phyloP scores from a whole-genome alignment of 2,113 vertebrate species.

The Junco hyemalis region DNA sequence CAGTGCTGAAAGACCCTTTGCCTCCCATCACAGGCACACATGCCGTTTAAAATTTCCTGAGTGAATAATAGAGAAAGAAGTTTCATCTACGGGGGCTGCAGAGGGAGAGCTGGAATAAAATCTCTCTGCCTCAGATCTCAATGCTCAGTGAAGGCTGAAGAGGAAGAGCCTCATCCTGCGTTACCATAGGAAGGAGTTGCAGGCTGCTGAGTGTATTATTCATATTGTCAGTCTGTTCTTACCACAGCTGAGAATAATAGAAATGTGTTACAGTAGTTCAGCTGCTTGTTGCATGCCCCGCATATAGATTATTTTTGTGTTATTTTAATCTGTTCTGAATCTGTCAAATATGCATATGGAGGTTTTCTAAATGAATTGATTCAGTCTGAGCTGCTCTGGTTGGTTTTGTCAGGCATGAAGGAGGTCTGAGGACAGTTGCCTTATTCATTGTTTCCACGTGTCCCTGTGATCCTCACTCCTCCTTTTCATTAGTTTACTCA shows the following conservation, averaged over 20 bases:
- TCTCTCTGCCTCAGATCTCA: background rate
- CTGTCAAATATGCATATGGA: slow-evolving; percentile 47
- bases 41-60: background rate
- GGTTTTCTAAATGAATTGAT: slow-evolving; percentile 25
- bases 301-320: slow-evolving; percentile 18
- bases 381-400: background rate
- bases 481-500: background rate
- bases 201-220: slow-evolving; percentile 26
- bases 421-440: background rate
- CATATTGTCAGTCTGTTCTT: slow-evolving; percentile 9
- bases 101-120: background rate
- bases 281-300: background rate
- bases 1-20: background rate
- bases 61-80: background rate
- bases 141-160: background rate
- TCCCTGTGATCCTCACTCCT: background rate
- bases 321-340: slow-evolving; percentile 52
- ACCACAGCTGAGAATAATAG: background rate
- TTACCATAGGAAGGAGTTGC: slow-evolving; percentile 22
- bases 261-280: slow-evolving; percentile 20
- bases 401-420: slow-evolving; percentile 8
- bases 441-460: background rate
- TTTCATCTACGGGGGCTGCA: background rate
- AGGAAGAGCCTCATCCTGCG: background rate
- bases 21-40: background rate